Evolutionary conservation across 1,140 invertebrate species (phyloP), one percentile per base, ranked within the genome.

Genomic region (Drosophila mauritiana): DNA sequence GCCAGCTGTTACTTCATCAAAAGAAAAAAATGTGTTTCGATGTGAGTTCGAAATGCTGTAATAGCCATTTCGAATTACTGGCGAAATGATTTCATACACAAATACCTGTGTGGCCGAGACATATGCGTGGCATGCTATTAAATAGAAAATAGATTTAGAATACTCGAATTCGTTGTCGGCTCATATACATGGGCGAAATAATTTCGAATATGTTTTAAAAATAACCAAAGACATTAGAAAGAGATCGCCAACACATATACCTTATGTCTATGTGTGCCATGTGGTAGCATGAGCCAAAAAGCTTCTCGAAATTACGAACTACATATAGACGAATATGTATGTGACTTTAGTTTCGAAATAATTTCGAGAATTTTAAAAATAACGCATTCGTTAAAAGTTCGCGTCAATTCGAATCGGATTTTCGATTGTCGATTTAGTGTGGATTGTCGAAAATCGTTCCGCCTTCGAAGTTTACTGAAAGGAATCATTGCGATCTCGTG

Each of bases 351-450:
- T 88, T 91, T 91, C 90, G 90, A 91, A 91, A 91, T 88, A 81
- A 70, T 88, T 90, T 90, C 83, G 90, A 91, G 77, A 91, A 88
- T 90, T 84, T 90, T 91, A 91, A 88, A 91, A 91, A 91, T 91
- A 91, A 82, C 88, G 73, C 80, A 64, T 76, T 84, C 80, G 81
- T 76, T 70, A 45, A 84, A 84, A 85, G 81, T 73, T 84, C 72
- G 80, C 78, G 53, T 80, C 82, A 56, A 78, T 56, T 80, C 64
- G 67, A 56, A 56, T 70, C 52, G 67, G n/a, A 72, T 45, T 17
- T 45, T 20, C 15, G 42, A 45, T 69, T 54, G 74, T 65, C 57
- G 67, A 75, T 67, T 77, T 74, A 73, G 56, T 67, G 62, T 51
- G 58, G 64, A 76, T 78, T 78, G 49, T 82, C 70, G 69, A 78